These are phyloP conservation scores for Heliconius cydno DNA, from an alignment of 2,888 invertebrate species.

Conservation along the genomic window DNA sequence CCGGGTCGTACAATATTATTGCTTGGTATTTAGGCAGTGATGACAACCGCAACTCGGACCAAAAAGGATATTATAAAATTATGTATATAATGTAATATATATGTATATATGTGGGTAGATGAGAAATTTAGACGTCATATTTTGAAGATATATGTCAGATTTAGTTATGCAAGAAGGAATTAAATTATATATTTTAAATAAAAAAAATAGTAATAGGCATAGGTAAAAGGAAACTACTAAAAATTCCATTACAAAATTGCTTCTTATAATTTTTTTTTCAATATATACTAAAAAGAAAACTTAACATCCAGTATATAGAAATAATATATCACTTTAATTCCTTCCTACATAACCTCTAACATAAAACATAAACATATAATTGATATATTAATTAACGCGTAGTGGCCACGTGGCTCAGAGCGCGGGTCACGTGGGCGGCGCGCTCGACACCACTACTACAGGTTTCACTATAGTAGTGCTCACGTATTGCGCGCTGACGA, in stretches of 20 bases:
- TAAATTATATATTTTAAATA: too few relatives aligned
- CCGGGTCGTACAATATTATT: constrained; percentile 48
- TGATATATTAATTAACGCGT: not conserved
- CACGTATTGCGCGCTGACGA: constrained; percentile 87
- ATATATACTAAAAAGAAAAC: not conserved
- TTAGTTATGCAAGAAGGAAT: not conserved
- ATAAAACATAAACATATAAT: not conserved
- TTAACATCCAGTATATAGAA: not conserved
- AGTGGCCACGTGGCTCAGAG: constrained; percentile 7
- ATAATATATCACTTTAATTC: not conserved
- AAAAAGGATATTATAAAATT: constrained; percentile 1
- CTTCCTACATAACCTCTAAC: not conserved
- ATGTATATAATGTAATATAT: not conserved
- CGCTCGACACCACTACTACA: constrained; percentile 84
- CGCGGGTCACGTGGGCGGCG: constrained; percentile 51
- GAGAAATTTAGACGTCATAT: not conserved
- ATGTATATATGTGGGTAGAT: not conserved
- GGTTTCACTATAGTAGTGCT: constrained; percentile 86
- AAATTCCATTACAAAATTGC: too few relatives aligned
- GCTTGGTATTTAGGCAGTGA: constrained; percentile 57
- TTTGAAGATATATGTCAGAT: not conserved
- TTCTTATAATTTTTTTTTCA: too few relatives aligned
- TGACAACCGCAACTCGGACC: constrained; percentile 32
- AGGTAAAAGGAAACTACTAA: too few relatives aligned
- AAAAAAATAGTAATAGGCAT: too few relatives aligned